A percentile compares a stretch with the other conserved stretches of the same genome.
phyloP scores from a whole-genome alignment of 2,797 vertebrate genomes.

The Vespertilio murinus region DNA sequence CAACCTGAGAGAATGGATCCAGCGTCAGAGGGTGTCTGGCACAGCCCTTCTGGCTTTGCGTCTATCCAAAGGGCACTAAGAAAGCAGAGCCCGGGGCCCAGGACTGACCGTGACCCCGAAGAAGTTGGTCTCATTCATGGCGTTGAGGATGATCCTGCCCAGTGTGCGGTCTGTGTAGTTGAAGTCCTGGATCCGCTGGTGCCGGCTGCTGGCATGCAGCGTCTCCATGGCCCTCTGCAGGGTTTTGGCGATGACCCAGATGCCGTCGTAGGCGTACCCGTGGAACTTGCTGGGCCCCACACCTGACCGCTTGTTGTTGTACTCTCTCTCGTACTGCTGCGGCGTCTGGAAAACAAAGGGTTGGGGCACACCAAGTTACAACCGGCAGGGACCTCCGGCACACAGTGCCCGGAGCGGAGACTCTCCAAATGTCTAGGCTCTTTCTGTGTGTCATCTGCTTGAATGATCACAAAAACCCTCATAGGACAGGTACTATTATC shows the following conservation, averaged over 20 bases:
- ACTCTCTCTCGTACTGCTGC: constrained; percentile 96
- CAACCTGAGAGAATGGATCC: background rate
- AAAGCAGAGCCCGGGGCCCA: constrained; percentile 37
- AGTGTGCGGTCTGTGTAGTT: constrained; percentile 96
- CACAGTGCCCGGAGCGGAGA: accelerated
- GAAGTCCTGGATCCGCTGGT: constrained; percentile 94
- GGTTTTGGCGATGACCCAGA: constrained; percentile 99
- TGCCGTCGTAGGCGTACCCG: constrained; percentile 98
- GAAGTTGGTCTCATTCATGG: constrained; percentile 99
- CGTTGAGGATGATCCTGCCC: constrained; percentile 95
- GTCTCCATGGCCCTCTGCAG: constrained; percentile 95
- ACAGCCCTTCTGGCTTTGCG: background rate
- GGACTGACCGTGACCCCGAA: constrained; percentile 95
- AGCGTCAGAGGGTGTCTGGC: background rate
- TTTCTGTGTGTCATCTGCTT: background rate
- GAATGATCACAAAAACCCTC: background rate
- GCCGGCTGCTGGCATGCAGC: constrained; percentile 89
- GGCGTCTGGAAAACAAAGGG: constrained; percentile 88
- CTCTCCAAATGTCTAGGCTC: background rate
- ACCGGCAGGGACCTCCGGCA: background rate
- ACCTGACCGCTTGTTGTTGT: constrained; percentile 92
- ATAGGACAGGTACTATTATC: background rate
- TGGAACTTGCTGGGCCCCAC: constrained; percentile 98
- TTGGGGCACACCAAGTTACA: background rate
- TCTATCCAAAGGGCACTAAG: background rate